phyloP scores from a whole-genome alignment of 2,888 invertebrate species.

The Candidula unifasciata region DNA sequence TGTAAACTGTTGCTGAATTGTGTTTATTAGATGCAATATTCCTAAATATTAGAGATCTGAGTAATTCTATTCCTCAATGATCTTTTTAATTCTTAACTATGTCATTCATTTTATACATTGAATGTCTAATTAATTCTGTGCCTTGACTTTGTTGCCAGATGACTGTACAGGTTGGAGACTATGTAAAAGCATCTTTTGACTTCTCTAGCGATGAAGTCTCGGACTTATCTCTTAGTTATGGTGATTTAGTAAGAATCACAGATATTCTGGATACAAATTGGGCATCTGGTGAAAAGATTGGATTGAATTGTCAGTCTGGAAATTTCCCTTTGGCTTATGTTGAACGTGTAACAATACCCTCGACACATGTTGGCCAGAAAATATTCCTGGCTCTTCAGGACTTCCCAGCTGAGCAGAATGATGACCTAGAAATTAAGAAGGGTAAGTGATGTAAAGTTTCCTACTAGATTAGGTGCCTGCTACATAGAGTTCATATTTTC shows the following conservation, averaged over 20 bases:
- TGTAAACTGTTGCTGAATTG: too few relatives aligned
- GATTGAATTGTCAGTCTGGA: slow-evolving; percentile 60
- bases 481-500: too few relatives aligned
- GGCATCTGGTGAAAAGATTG: slow-evolving; percentile 66
- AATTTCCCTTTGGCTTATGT: slow-evolving; percentile 74
- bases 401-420: slow-evolving; percentile 69
- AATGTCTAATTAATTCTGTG: too few relatives aligned
- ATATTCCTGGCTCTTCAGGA: slow-evolving; percentile 71
- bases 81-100: too few relatives aligned
- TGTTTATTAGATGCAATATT: too few relatives aligned
- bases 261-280: slow-evolving; percentile 72
- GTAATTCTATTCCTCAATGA: too few relatives aligned
- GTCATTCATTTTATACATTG: too few relatives aligned
- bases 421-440: slow-evolving; percentile 72
- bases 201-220: slow-evolving; percentile 67
- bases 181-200: slow-evolving; percentile 72
- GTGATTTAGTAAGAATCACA: slow-evolving; percentile 71
- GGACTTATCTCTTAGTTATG: slow-evolving; percentile 68
- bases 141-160: slow-evolving; percentile 61
- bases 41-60: too few relatives aligned
- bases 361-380: slow-evolving; percentile 63
- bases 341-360: slow-evolving; percentile 65
- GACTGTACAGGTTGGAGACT: slow-evolving; percentile 65
- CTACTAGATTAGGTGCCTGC: too few relatives aligned
- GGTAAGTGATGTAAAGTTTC: slow-evolving; percentile 58